These are phyloP conservation scores for Takifugu bimaculatus DNA, from an alignment of 2,113 vertebrate genomes.

Conservation along the genomic window DNA sequence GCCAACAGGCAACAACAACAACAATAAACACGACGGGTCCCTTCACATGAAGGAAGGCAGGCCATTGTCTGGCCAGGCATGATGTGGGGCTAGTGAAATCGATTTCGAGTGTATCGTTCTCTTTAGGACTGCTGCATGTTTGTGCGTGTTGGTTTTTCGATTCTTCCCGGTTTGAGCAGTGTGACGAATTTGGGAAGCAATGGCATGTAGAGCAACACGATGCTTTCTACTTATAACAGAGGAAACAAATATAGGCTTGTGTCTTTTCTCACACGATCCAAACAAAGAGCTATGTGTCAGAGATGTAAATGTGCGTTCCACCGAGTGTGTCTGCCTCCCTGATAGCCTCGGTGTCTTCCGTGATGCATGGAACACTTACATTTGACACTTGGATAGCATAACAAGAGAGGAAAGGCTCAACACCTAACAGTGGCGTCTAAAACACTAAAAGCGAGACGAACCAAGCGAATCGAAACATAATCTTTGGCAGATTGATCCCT, in stretches of 20 bases:
- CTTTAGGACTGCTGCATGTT: slow-evolving; percentile 19
- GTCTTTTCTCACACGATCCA: slow-evolving; percentile 29
- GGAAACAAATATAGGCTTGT: slow-evolving; percentile 35
- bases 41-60: slow-evolving; percentile 47
- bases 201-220: slow-evolving; percentile 30
- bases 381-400: slow-evolving; percentile 19
- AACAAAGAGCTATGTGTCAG: slow-evolving; percentile 39
- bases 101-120: slow-evolving; percentile 56
- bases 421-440: slow-evolving; percentile 1
- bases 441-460: slow-evolving; percentile 10
- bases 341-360: slow-evolving; percentile 7
- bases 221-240: slow-evolving; percentile 27
- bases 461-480: neutral
- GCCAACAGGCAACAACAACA: slow-evolving; percentile 53
- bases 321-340: slow-evolving; percentile 12
- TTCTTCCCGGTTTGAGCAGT: slow-evolving; percentile 38
- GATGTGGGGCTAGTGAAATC: slow-evolving; percentile 59
- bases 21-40: slow-evolving; percentile 55
- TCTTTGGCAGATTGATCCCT: neutral
- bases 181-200: slow-evolving; percentile 41
- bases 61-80: slow-evolving; percentile 55
- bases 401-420: slow-evolving; percentile 12
- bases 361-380: slow-evolving; percentile 28
- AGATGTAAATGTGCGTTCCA: slow-evolving; percentile 13
- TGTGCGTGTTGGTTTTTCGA: slow-evolving; percentile 18